Conservation (phyloP, 53 echinoderm and acorn worm species). For the Astropecten irregularis region DNA sequence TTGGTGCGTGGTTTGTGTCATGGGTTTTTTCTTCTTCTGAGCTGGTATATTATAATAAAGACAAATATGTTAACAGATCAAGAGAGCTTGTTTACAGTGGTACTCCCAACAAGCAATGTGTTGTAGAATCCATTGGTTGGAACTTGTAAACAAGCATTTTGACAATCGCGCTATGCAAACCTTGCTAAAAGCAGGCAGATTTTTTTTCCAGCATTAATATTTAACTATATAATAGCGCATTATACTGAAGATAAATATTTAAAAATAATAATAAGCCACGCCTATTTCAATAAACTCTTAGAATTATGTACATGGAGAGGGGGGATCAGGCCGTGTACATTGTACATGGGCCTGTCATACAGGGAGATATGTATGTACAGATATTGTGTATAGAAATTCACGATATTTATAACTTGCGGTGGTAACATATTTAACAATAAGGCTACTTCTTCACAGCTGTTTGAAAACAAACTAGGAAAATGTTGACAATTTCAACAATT, state of each 20-base stretch:
- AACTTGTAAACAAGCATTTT: conserved; percentile 33
- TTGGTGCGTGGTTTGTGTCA: too few species aligned
- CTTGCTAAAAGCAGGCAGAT: not conserved
- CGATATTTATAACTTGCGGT: conserved; percentile 46
- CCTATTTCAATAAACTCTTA: conserved; percentile 22
- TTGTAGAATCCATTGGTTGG: conserved; percentile 3
- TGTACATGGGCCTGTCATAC: not conserved
- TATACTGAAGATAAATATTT: conserved; percentile 23
- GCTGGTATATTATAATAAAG: not conserved
- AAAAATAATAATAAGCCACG: conserved; percentile 16
- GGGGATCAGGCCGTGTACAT: not conserved
- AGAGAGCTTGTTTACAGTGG: conserved; percentile 6
- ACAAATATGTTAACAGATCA: conserved; percentile 35
- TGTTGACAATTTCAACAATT: too few species aligned
- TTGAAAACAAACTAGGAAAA: not conserved
- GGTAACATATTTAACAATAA: not conserved
- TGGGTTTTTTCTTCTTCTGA: not conserved
- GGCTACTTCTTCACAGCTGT: conserved; percentile 10
- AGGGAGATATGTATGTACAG: conserved; percentile 34
- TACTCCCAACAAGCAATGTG: conserved; percentile 50
- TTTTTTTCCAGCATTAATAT: conserved; percentile 22
- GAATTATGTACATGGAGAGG: conserved; percentile 40
- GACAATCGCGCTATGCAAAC: conserved; percentile 43
- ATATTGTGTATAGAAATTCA: conserved; percentile 7
- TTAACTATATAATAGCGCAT: conserved; percentile 42